Conservation (phyloP, 2,888 invertebrate species). For the Sesamia inferens region DNA sequence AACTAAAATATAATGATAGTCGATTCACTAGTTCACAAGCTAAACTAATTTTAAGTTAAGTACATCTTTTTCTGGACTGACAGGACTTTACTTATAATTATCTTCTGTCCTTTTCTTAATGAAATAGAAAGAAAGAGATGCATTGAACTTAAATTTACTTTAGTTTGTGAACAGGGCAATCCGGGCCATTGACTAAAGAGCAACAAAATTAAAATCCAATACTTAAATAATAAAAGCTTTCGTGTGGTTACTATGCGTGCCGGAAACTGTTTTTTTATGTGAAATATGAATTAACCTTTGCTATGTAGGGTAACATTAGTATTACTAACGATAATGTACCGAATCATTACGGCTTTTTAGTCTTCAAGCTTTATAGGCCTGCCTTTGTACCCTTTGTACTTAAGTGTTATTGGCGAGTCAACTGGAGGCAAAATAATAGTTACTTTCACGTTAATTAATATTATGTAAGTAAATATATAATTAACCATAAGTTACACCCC, state of each 20-base stretch:
- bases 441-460: not conserved
- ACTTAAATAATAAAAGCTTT: slow-evolving; percentile 15
- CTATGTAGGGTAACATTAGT: slow-evolving; percentile 23
- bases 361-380: slow-evolving; percentile 25
- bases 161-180: too few species aligned
- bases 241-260: slow-evolving; percentile 46
- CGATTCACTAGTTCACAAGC: too few species aligned
- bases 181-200: too few species aligned
- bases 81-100: too few species aligned
- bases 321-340: slow-evolving; percentile 31
- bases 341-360: slow-evolving; percentile 42
- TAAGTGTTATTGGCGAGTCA: not conserved
- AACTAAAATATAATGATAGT: too few species aligned
- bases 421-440: slow-evolving; percentile 14
- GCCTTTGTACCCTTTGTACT: slow-evolving; percentile 20
- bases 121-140: too few species aligned
- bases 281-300: slow-evolving; percentile 60
- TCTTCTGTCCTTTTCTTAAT: too few species aligned
- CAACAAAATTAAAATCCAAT: slow-evolving; percentile 1
- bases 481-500: not conserved
- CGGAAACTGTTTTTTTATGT: slow-evolving; percentile 45
- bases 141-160: too few species aligned
- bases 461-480: slow-evolving; percentile 20
- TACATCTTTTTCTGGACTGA: too few species aligned
- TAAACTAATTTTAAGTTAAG: too few species aligned